Base-by-base conservation (phyloP, 2,888 invertebrate species). In the Argyresthia goedartella region DNA sequence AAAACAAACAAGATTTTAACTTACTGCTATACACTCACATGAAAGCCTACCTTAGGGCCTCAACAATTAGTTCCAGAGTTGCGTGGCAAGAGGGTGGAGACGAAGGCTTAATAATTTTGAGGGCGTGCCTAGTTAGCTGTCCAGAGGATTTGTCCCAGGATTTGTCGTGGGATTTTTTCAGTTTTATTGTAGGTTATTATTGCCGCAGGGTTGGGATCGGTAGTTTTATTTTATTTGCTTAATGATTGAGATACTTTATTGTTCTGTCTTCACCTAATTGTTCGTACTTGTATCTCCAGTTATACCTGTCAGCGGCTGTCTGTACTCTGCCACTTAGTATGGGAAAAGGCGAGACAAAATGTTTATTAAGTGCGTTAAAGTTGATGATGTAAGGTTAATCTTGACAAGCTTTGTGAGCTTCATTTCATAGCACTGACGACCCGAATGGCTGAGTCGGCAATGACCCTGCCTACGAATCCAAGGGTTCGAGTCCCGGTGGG, bases 61-160 rank as follows among this genome's bases (percentile, higher is more conserved):
- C 13, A 2, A 0, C 0, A 0, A 16, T 61, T 71, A 33, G 56
- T 67, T 60, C 52, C 8, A 50, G 34, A 63, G 66, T 75, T 3
- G 14, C 14, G 14, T 56, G 58, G 13, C 13, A 9, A 16, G 10
- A 4, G 63, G 57, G 59, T 59, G 60, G 62, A 64, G 60, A 60
- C 73, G 76, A 76, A 76, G 73, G 79, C 73, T 81, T 82, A 82
- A 75, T 76, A 73, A 82, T 81, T 81, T 82, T 67, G 72, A 76
- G 80, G 76, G 78, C 85, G 84, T 86, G 84, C 80, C 73, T 78
- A 76, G 81, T 80, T 84, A 81, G 70, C 67, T 65, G 77, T 71
- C 67, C 66, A 62, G 56, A 67, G 82, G 84, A 82, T 85, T 81
- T 54, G 54, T 49, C 6, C 78, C 63, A 69, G 73, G 79, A 80